Conservation (phyloP, 2,113 vertebrate species). For the Chroicocephalus ridibundus region DNA sequence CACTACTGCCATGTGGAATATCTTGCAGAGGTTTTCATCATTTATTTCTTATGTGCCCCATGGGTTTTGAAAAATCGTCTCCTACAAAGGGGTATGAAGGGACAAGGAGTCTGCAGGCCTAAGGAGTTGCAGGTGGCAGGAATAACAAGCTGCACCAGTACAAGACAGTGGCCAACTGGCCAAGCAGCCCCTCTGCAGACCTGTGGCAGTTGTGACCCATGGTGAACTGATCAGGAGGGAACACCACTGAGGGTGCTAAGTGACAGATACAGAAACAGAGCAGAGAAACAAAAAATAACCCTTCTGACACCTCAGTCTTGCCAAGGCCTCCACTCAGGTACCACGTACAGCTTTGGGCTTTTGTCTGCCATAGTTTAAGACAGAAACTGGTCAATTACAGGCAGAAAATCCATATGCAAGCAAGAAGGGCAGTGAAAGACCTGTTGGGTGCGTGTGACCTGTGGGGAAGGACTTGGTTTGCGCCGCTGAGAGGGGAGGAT, state of each 20-base stretch:
- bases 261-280: not conserved
- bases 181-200: not conserved
- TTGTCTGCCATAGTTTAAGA: not conserved
- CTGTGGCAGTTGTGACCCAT: too few relatives aligned
- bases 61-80: not conserved
- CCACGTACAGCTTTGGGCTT: not conserved
- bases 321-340: not conserved
- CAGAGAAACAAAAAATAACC: not conserved
- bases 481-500: not conserved
- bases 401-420: not conserved
- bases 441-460: rapidly evolving
- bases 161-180: not conserved
- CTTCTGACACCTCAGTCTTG: not conserved
- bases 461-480: not conserved
- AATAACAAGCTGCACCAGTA: not conserved
- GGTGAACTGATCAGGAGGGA: not conserved
- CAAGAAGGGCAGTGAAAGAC: not conserved
- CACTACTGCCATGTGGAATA: not conserved
- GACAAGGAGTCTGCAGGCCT: not conserved
- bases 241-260: not conserved
- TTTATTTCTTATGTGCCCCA: not conserved
- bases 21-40: not conserved
- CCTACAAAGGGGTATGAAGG: not conserved
- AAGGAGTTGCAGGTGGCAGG: not conserved
- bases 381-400: not conserved